Evolutionary conservation across 23 tunicate species (phyloP), one percentile per base, ranked within the genome.

Genomic region (Botrylloides violaceus): DNA sequence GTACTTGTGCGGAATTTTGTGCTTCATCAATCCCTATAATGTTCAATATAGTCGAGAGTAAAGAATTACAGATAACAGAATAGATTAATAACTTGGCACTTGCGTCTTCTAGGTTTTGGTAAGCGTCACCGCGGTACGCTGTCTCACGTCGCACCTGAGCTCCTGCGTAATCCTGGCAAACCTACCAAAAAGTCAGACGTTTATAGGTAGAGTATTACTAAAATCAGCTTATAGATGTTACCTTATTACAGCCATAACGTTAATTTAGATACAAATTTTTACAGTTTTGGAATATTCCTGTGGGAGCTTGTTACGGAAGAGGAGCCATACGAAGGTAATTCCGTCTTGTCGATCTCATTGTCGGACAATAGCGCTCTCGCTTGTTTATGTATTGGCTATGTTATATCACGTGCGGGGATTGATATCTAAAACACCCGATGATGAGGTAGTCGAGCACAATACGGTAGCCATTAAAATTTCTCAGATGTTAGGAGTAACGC

Each of bases 181-280:
- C 78, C 77, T 2, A 36, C 78, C 1, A 61, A 19, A 24, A 80
- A 72, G 43, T 71, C 84, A 3, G 84, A 80, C 32, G 50, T 71
- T 2, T 80, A 80, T 68, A 80, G 84, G 84, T 80, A 43, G 15
- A n/a, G n/a, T n/a, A n/a, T n/a, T n/a, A n/a, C n/a, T n/a, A n/a
- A n/a, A n/a, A n/a, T n/a, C n/a, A n/a, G n/a, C n/a, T n/a, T n/a
- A n/a, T n/a, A n/a, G n/a, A n/a, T n/a, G n/a, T n/a, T n/a, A n/a
- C n/a, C n/a, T n/a, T n/a, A n/a, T n/a, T n/a, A n/a, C n/a, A n/a
- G n/a, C n/a, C n/a, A n/a, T n/a, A n/a, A n/a, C n/a, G n/a, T 59
- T 7, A 24, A 20, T 15, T 20, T 59, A 15, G 21, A 21, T 5
- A 15, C 61, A 61, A 39, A 3, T 61, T 43, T 30, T 70, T 59